Conservation (phyloP, 2,113 vertebrate genomes). For the Fregetta grallaria region DNA sequence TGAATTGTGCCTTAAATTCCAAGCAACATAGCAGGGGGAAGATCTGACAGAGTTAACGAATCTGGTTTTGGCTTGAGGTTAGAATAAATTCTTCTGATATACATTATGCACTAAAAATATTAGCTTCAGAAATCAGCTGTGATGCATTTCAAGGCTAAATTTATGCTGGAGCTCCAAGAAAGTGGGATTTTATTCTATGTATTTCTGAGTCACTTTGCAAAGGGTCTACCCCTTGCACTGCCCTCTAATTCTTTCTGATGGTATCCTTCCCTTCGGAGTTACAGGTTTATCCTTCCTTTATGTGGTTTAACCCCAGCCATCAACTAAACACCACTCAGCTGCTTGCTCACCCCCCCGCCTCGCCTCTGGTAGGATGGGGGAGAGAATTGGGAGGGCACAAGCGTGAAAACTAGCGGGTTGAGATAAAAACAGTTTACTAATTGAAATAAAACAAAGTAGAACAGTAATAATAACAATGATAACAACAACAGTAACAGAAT, state of each 20-base stretch:
- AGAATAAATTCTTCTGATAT: neutral
- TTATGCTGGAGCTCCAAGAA: neutral
- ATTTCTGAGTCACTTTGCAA: neutral
- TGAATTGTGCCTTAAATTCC: neutral
- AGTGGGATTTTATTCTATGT: neutral
- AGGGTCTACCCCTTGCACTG: neutral
- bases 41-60: neutral
- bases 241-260: neutral
- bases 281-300: neutral
- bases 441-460: no score
- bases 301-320: no score
- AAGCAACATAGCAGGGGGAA: neutral
- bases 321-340: no score
- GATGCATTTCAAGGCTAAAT: neutral
- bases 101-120: neutral
- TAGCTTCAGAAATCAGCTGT: neutral
- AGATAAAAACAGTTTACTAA: no score
- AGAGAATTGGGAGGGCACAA: no score
- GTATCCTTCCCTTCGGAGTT: neutral
- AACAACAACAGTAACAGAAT: no score
- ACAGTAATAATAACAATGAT: no score
- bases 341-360: no score
- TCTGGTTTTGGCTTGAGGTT: neutral
- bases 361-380: no score
- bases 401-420: no score